Evolutionary conservation across 2,113 vertebrate genomes (phyloP).

Genomic region (Emberiza fucata): DNA sequence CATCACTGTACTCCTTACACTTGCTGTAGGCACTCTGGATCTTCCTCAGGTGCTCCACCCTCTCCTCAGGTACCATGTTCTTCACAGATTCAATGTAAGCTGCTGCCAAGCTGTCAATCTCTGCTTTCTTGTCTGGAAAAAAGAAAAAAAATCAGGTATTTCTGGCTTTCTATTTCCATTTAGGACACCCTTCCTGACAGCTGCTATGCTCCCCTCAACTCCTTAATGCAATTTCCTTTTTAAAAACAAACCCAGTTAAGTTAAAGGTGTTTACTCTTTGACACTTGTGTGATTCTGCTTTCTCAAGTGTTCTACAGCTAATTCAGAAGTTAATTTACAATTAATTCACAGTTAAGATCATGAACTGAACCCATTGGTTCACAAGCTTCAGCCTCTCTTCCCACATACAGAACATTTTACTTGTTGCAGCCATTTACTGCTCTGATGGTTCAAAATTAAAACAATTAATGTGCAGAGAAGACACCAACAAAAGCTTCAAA

Average conservation of each 20-base stretch:
- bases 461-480: fast-evolving
- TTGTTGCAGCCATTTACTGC: background rate
- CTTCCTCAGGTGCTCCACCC: constrained; percentile 91
- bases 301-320: fast-evolving
- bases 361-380: fast-evolving
- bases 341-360: background rate
- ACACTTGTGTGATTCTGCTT: background rate
- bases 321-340: background rate
- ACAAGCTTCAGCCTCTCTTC: background rate
- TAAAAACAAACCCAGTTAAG: background rate
- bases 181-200: background rate
- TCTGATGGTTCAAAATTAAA: background rate
- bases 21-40: constrained; percentile 93
- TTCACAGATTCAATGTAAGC: constrained; percentile 89
- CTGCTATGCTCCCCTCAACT: fast-evolving
- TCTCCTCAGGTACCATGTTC: constrained; percentile 81
- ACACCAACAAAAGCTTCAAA: background rate
- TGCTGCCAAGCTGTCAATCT: constrained; percentile 90
- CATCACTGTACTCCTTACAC: constrained; percentile 95
- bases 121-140: constrained; percentile 89
- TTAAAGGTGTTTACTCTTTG: background rate
- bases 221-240: background rate
- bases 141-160: fast-evolving
- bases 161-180: background rate
- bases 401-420: fast-evolving